Base-by-base conservation (phyloP, 2,888 invertebrate species). In the Tiliacea aurago region DNA sequence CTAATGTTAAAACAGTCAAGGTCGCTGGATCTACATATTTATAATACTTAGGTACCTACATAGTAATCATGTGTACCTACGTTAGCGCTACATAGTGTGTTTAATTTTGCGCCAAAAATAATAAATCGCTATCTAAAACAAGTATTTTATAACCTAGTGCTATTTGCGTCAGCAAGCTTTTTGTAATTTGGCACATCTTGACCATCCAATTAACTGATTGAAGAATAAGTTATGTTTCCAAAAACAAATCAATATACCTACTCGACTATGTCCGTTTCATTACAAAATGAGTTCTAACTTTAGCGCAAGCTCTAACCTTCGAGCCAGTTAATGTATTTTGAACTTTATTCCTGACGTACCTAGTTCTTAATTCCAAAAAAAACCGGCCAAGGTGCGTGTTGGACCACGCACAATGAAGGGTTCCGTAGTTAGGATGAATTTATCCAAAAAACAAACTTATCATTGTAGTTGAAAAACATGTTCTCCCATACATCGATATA, bases 1-100 rank as follows among this genome's bases (percentile, higher is more conserved):
- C 56, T 59, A 64, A 47, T 63, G 61, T 73, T 63, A 67, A 53
- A 23, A 43, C 65, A 69, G 66, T 61, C 76, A 70, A 80, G 84
- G 81, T 65, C 64, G 49, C 58, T 70, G 10, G 55, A 70, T 67
- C 56, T 66, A 59, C 47, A 33, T 70, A 64, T 69, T 56, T 70
- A 37, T 65, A 62, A 51, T 45, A 33, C 33, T 23, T 59, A 7
- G 23, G n/a, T 79, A 63, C 61, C 28, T 65, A 45, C n/a, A 47
- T 69, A 15, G 58, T 69, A 78, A 66, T 72, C 37, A 65, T 58
- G 28, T 59, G 23, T 64, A 47, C 20, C 23, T 20, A 69, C 15
- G 47, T 59, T 23, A 56, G 41, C 23, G 45, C 37, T 64, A 65
- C 45, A 45, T 43, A 53, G n/a, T 56, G 45, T 67, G 41, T 64